phyloP scores from a whole-genome alignment of 2,113 vertebrate genomes.

The Epinephelus fuscoguttatus region DNA sequence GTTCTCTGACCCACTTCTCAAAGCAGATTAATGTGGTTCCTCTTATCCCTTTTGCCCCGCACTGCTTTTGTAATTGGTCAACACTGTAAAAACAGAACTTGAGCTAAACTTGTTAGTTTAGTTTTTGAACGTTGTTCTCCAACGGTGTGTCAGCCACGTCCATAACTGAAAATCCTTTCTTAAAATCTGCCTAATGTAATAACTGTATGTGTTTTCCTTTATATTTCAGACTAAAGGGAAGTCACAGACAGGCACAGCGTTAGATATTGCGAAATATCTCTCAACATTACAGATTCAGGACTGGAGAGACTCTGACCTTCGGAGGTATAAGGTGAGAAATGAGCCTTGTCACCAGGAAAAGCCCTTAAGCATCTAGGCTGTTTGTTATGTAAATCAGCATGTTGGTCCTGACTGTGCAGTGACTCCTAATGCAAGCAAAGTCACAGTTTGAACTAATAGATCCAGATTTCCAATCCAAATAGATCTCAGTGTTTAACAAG shows the following conservation, averaged over 20 bases:
- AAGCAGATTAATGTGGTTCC: slow-evolving; percentile 76
- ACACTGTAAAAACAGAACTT: slow-evolving; percentile 56
- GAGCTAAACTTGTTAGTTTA: slow-evolving; percentile 44
- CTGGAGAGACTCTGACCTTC: slow-evolving; percentile 83
- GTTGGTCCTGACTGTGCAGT: slow-evolving; percentile 5
- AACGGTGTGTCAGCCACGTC: not conserved
- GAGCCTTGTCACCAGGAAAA: not conserved
- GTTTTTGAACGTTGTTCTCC: not conserved
- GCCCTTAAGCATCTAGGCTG: not conserved
- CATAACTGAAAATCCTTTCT: not conserved
- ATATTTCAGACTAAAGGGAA: slow-evolving; percentile 88
- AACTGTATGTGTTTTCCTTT: not conserved
- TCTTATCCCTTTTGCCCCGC: slow-evolving; percentile 52
- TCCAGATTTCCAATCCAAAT: slow-evolving; percentile 68
- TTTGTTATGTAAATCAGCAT: slow-evolving; percentile 47
- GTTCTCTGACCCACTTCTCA: slow-evolving; percentile 82
- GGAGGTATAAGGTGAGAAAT: slow-evolving; percentile 87
- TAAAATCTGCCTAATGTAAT: not conserved
- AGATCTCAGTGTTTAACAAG: slow-evolving; percentile 40
- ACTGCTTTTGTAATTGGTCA: slow-evolving; percentile 58
- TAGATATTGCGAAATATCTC: slow-evolving; percentile 88
- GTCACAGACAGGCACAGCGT: slow-evolving; percentile 82
- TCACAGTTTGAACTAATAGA: slow-evolving; percentile 36
- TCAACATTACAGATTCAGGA: slow-evolving; percentile 82
- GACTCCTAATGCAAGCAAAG: slow-evolving; percentile 30